Evolutionary conservation across 2,113 vertebrate species (phyloP), one percentile per base, ranked within the genome.

Genomic region (Calonectris borealis): DNA sequence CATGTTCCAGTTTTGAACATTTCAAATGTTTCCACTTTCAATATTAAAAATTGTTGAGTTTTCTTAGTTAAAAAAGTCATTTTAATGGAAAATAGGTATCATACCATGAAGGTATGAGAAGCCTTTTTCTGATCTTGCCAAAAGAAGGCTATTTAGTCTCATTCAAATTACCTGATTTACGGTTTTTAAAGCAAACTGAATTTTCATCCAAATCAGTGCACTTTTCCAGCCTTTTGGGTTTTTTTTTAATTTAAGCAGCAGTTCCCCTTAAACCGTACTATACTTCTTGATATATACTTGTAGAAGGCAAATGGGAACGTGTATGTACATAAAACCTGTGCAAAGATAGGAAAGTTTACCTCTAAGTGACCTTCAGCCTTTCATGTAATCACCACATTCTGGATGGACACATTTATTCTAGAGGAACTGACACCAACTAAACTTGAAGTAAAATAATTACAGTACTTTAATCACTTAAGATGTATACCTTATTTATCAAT

Each of bases 391-490:
- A 92, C 8, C 49, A 38, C 51, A 80, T 62, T 95, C 75, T 88
- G 57, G 68, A 96, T 93, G 76, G 86, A 77, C 64, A 86, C 77
- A 27, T 27, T 52, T 89, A 76, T 61, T 83, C 66, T 77, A 65
- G 27, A 79, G 64, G 66, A 87, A 86, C 48, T 68, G 66, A 96
- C 73, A 89, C 86, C 42, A 94, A 82, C 60, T 76, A 95, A 94
- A 90, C 54, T 79, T 86, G 49, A 93, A 96, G 87, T 73, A 72
- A 92, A 97, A 92, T 82, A 94, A 97, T 96, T 94, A 26, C 16
- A 22, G 69, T 70, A 81, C 61, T 96, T 94, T 90, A 94, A 69
- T 88, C 71, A 80, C 62, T 29, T 85, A 86, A 94, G 73, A 66
- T 5, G 15, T 40, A n/a, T 44, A 76, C 42, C 34, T 72, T 86